These are phyloP conservation scores for Phortica magna DNA, from an alignment of 2,888 invertebrate species.

Conservation along the genomic window DNA sequence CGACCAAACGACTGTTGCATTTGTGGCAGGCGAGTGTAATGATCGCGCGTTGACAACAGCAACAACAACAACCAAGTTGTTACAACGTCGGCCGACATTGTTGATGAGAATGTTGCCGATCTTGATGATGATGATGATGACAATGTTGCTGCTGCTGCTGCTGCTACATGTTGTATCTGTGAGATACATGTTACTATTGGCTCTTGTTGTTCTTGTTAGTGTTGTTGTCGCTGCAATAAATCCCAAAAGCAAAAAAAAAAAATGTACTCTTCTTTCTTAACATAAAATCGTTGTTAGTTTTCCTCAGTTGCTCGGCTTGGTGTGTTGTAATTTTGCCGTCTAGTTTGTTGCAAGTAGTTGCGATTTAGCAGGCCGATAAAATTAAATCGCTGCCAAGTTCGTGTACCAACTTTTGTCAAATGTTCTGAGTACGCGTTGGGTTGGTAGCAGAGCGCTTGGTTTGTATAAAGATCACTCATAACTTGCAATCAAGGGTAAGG, in stretches of 20 bases:
- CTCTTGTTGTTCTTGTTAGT: conserved; percentile 34
- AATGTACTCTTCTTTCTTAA: not conserved
- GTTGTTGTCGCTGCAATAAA: conserved; percentile 62
- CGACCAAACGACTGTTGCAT: too few relatives aligned
- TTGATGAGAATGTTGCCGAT: conserved; percentile 52
- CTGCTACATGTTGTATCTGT: conserved; percentile 39
- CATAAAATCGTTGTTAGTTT: not conserved
- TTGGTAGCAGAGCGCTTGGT: not conserved
- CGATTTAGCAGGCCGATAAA: conserved; percentile 54
- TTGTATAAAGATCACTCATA: not conserved
- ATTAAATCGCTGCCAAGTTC: conserved; percentile 63
- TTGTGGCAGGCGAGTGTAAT: conserved; percentile 29
- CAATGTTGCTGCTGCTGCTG: conserved; percentile 42
- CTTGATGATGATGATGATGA: conserved; percentile 58
- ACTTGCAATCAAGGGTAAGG: too few relatives aligned
- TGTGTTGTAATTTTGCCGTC: conserved; percentile 41
- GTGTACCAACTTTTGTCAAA: conserved; percentile 46
- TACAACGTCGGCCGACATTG: conserved; percentile 25
- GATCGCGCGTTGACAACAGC: conserved; percentile 38
- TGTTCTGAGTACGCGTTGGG: not conserved
- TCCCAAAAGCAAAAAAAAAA: conserved; percentile 54
- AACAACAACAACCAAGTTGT: conserved; percentile 43
- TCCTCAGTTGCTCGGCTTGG: conserved; percentile 39
- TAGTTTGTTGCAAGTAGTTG: conserved; percentile 47
- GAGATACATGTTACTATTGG: not conserved